Evolutionary conservation across 2,797 vertebrate species (phyloP), one percentile per base, ranked within the genome.

Genomic region (Phrynocephalus guinanensis): DNA sequence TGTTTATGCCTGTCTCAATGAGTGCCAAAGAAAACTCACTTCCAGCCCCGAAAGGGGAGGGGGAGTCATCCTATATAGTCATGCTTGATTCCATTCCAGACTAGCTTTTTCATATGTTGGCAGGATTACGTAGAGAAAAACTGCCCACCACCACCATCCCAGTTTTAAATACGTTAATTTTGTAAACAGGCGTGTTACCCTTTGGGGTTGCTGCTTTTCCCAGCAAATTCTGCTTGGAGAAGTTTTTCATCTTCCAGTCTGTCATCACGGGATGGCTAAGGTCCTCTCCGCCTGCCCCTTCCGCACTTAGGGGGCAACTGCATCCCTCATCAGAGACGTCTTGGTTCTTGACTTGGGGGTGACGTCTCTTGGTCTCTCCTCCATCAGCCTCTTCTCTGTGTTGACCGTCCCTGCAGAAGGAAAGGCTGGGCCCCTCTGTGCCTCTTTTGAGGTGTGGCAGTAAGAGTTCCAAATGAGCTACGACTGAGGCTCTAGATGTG

Each of bases 1-100:
- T 92, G 95, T 95, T 95, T 86, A 66, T 84, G 92, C 91, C 93
- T 95, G 96, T 96, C 95, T 94, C 93, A 92, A 20, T 63, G 95
- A 93, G 91, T 95, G 90, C 92, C 82, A 93, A 95, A 95, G 96
- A 95, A 96, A 97, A 96, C 96, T 97, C 96, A 96, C 97, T 96
- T 96, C 95, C 68, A 88, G 8, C 93, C 92, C 87, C 87, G 93
- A 96, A 90, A 78, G 90, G 92, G 94, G 11, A 13, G 13, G 52
- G 6, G 8, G 22, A 5, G 56, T 60, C 60, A 22, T 8, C 56
- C 38, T 96, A 95, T 95, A 85, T 94, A 96, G 94, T 96, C 95
- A 84, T 3, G 66, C 38, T 94, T 89, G 87, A 96, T 96, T 95
- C 96, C 83, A 96, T 95, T 94, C 84, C 88, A 0, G 73, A n/a